These are phyloP conservation scores for Hemiscyllium ocellatum DNA, from an alignment of 2,113 vertebrate species.

Conservation along the genomic window DNA sequence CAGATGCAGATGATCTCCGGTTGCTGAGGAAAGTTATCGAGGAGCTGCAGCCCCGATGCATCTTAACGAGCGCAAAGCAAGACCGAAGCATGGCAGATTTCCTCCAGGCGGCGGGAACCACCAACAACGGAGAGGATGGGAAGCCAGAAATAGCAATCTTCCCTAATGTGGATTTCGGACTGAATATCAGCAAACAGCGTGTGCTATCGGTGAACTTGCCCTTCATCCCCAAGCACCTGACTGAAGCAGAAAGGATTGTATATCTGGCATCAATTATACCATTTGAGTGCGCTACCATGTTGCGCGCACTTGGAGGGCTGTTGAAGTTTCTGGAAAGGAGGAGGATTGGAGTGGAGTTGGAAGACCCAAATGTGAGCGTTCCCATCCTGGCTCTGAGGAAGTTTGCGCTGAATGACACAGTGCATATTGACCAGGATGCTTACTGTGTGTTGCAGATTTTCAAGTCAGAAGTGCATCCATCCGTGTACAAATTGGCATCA, in stretches of 20 bases:
- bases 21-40: constrained; percentile 75
- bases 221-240: constrained; percentile 72
- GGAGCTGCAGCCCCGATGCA: constrained; percentile 69
- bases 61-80: constrained; percentile 88
- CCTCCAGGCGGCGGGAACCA: constrained; percentile 59
- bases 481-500: constrained; percentile 83
- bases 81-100: constrained; percentile 70
- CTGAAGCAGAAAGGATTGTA: constrained; percentile 72
- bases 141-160: constrained; percentile 75
- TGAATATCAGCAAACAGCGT: constrained; percentile 83
- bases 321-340: constrained; percentile 86
- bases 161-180: constrained; percentile 80
- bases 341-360: constrained; percentile 82
- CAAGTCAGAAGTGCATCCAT: constrained; percentile 90
- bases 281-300: constrained; percentile 78
- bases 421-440: constrained; percentile 71
- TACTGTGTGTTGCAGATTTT: constrained; percentile 87
- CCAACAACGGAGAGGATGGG: constrained; percentile 49
- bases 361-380: constrained; percentile 70
- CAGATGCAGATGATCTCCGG: constrained; percentile 67
- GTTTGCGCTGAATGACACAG: constrained; percentile 71
- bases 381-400: constrained; percentile 81
- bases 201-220: constrained; percentile 76
- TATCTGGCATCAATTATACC: constrained; percentile 83
- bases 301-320: constrained; percentile 78